Base-by-base conservation (phyloP, 1,140 invertebrate genomes). In the Solenopsis invicta region DNA sequence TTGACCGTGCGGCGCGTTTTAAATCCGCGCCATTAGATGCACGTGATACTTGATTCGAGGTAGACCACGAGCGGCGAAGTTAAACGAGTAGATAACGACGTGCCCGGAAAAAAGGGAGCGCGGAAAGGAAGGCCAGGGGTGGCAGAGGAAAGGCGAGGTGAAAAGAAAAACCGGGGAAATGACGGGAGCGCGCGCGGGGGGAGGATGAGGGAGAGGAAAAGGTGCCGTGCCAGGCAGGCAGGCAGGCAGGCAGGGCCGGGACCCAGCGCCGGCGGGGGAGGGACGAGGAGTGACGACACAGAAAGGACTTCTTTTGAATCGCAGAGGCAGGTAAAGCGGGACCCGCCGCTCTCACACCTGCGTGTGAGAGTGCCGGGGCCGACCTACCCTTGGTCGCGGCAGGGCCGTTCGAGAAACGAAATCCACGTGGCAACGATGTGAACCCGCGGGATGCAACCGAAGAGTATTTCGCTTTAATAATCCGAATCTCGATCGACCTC, bases 231-330 rank as follows among this genome's bases (percentile, higher is more conserved):
- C n/a, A n/a, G n/a, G n/a, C n/a, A n/a, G n/a, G n/a, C n/a, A n/a
- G n/a, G n/a, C n/a, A n/a, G n/a, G n/a, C 41, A 24, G 41, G 66
- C 41, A 69, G 66, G 37, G 10, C 5, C 66, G 64, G 66, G 66
- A 37, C 21, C 16, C 45, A n/a, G 37, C 37, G 37, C 37, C 52
- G 61, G 78, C 34, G 18, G 12, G 50, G 45, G 86, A 61, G 85
- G 34, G 10, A 52, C 61, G 34, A 67, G 80, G 76, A 16, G 62
- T 29, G 56, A 76, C 61, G 52, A 71, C 61, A 82, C 41, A 76
- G 77, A 87, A 75, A 76, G 90, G 90, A 78, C 91, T 67, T 88
- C 88, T 90, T 90, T 90, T 90, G 88, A 90, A 87, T 90, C 62
- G 89, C 66, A 18, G 21, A 54, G 37, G 72, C 54, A 85, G 88